Base-by-base conservation (phyloP, 1,140 invertebrate genomes). In the Diabrotica undecimpunctata region DNA sequence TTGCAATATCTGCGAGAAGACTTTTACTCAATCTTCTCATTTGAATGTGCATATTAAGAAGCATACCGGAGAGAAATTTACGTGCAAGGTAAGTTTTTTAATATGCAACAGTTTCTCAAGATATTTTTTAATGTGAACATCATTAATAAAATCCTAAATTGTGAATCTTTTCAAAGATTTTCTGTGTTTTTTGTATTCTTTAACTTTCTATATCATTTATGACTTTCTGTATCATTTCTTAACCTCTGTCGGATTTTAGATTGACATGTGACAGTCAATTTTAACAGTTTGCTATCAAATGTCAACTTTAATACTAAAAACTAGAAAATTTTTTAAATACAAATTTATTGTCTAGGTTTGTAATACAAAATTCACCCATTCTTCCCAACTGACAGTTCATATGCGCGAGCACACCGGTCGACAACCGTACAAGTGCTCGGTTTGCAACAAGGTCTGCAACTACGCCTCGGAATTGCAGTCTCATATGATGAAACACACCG, bases 391-490 rank as follows among this genome's bases (percentile, higher is more conserved):
- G 5, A 85, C 86, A 38, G 84, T 84, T 3, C 90, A 91, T 75
- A 82, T 85, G 62, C 79, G 88, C 50, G 84, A 84, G 54, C 89
- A 91, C 77, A 90, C 88, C 5, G 88, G 69, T 0, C 87, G 90
- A 68, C 87, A 88, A 69, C 88, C 88, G 0, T 89, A 86, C 72
- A 83, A 83, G 69, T 90, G 88, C 72, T 81, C 80, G 50, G 80
- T 86, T 62, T 90, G 89, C 70, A 76, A 80, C 55, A 84, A 89
- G 72, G 79, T 86, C 0, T 94, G 94, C 78, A 89, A 91, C 38
- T 92, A 93, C 78, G 88, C 89, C 0, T 89, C 91, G 70, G 90
- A 92, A 74, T 89, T 88, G 70, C 90, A 90, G 74, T 91, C 92
- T 62, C 92, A 94, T 70, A 81, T 87, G 74, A 80, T 86, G 6